Conservation (phyloP, 2,888 invertebrate genomes). For the Stegana nigrithorax region DNA sequence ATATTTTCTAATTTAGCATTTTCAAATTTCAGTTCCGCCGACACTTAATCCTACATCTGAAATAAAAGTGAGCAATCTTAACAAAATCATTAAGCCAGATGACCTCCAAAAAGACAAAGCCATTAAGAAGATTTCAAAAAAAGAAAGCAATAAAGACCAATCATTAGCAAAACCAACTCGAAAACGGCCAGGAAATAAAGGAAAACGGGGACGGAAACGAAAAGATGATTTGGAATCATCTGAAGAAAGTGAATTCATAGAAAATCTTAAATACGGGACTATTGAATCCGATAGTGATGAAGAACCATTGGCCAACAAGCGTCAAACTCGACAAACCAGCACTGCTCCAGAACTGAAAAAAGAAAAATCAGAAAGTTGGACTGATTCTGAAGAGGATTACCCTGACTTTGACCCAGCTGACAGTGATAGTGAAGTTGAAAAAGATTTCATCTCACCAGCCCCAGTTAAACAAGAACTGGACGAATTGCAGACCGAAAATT, state of each 20-base stretch:
- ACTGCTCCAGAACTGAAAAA: background rate
- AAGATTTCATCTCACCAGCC: constrained; percentile 39
- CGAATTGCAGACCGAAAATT: constrained; percentile 32
- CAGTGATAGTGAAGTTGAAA: constrained; percentile 29
- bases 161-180: background rate
- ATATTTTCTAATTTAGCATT: background rate
- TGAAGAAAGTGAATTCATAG: background rate
- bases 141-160: constrained; percentile 18
- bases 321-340: constrained; percentile 2
- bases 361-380: constrained; percentile 12
- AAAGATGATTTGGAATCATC: background rate
- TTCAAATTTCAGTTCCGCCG: constrained; percentile 42
- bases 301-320: constrained; percentile 45
- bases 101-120: constrained; percentile 33
- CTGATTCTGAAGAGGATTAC: constrained; percentile 55
- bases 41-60: constrained; percentile 51
- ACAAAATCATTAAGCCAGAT: constrained; percentile 46
- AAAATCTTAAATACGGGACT: background rate
- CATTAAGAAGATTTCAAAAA: background rate
- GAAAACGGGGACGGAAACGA: background rate
- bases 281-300: constrained; percentile 36
- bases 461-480: constrained; percentile 50
- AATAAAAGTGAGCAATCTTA: constrained; percentile 48
- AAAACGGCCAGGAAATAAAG: background rate
- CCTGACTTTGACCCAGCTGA: constrained; percentile 53